Evolutionary conservation across 2,113 vertebrate genomes (phyloP).

Genomic region (Tachycineta bicolor): DNA sequence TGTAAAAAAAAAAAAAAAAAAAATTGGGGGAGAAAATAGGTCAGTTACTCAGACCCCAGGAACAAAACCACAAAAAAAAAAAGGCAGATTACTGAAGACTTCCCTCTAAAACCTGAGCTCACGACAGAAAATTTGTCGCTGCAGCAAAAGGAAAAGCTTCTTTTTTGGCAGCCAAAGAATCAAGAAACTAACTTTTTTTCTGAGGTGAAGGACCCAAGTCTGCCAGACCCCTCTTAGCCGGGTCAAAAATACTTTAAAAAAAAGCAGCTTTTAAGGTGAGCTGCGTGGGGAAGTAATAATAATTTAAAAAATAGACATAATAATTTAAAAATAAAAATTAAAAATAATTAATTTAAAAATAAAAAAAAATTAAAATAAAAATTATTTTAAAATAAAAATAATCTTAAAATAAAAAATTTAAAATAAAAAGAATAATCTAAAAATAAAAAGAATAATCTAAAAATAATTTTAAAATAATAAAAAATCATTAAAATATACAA

Average conservation of each 20-base stretch:
- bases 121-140: accelerated
- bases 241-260: background rate
- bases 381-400: no score
- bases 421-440: no score
- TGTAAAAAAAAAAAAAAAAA: background rate
- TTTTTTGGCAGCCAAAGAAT: background rate
- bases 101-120: background rate
- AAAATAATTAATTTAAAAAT: no score
- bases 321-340: no score
- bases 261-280: background rate
- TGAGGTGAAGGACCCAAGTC: background rate
- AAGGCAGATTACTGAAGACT: background rate
- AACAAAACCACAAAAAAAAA: background rate
- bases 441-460: background rate
- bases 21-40: background rate
- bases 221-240: background rate
- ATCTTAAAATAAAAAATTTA: no score
- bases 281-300: background rate
- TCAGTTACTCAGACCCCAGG: background rate
- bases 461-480: background rate
- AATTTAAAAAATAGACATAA: no score
- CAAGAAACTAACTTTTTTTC: background rate
- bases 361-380: no score
- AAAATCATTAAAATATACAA: no score
- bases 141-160: background rate